Conservation (phyloP, 2,888 invertebrate genomes). For the Asteroscopus sphinx region DNA sequence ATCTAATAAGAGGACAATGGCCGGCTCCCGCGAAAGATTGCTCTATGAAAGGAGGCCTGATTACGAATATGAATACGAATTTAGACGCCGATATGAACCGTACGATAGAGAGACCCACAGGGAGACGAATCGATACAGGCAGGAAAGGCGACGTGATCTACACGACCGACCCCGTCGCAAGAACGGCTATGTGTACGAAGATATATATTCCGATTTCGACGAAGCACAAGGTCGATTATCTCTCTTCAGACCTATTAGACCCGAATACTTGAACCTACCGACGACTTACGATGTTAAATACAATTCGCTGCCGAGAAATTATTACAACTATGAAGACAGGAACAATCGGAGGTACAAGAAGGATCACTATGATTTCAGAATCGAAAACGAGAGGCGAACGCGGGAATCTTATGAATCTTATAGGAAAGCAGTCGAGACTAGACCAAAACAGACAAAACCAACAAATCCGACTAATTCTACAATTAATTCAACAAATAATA, state of each 20-base stretch:
- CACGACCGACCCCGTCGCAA: conserved; percentile 75
- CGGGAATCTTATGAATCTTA: conserved; percentile 76
- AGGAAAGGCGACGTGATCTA: conserved; percentile 63
- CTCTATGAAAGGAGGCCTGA: conserved; percentile 80
- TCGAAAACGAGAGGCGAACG: conserved; percentile 73
- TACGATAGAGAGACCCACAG: conserved; percentile 59
- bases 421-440: conserved; percentile 58
- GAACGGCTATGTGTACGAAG: conserved; percentile 87
- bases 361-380: conserved; percentile 85
- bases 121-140: conserved; percentile 63
- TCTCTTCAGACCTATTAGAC: conserved; percentile 85
- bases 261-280: conserved; percentile 84
- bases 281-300: conserved; percentile 82
- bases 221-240: conserved; percentile 86
- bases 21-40: conserved; percentile 83
- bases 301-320: conserved; percentile 83
- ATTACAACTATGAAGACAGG: conserved; percentile 78
- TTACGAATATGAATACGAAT: conserved; percentile 73
- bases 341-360: conserved; percentile 76
- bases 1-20: conserved; percentile 77
- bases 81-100: conserved; percentile 69
- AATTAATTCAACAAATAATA: conserved; percentile 35
- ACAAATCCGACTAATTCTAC: conserved; percentile 44
- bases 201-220: conserved; percentile 87
- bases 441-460: conserved; percentile 47